Conservation (phyloP, 1,140 invertebrate species). For the Penaeus indicus region DNA sequence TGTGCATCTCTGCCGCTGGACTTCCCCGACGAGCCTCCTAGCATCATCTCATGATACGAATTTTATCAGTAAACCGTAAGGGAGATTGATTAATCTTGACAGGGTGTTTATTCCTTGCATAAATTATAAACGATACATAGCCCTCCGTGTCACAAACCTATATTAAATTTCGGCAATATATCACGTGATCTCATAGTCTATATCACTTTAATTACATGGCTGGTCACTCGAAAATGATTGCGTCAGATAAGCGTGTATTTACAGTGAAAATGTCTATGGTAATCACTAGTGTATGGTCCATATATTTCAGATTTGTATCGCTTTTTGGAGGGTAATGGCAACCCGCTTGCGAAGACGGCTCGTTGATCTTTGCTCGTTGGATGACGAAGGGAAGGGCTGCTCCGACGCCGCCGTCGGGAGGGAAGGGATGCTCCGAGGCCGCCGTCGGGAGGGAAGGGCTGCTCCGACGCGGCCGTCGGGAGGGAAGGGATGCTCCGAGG, state of each 20-base stretch:
- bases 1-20: too few species aligned
- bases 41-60: too few species aligned
- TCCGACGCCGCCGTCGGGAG: too few species aligned
- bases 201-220: conserved; percentile 57
- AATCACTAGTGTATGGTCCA: conserved; percentile 46
- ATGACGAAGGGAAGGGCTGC: too few species aligned
- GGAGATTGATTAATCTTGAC: too few species aligned
- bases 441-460: too few species aligned
- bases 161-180: conserved; percentile 9
- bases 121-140: not conserved
- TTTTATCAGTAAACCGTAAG: too few species aligned
- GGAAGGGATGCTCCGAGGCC: too few species aligned
- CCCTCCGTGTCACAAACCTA: not conserved
- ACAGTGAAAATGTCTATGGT: conserved; percentile 59
- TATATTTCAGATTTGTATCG: conserved; percentile 52
- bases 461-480: too few species aligned
- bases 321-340: conserved; percentile 6
- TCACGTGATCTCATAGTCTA: conserved; percentile 1
- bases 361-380: too few species aligned
- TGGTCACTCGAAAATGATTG: conserved; percentile 44
- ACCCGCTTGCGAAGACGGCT: not conserved
- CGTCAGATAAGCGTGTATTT: conserved; percentile 58
- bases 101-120: not conserved
- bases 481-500: too few species aligned
- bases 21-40: too few species aligned